These are phyloP conservation scores for Corella eumyota DNA, from an alignment of 23 tunicate species.

Conservation along the genomic window DNA sequence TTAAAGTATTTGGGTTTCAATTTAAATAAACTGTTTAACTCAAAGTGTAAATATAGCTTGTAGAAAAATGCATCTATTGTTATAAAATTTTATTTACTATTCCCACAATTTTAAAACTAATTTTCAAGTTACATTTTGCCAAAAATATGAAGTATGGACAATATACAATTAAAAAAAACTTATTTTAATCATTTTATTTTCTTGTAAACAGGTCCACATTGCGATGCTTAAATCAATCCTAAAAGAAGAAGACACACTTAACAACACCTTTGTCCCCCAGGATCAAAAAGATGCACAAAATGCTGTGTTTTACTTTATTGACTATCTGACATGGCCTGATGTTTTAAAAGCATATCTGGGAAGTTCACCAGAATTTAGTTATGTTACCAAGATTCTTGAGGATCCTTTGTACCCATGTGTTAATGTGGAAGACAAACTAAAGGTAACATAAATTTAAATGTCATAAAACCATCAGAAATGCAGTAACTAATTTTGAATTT, in stretches of 20 bases:
- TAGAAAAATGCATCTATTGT: too few relatives aligned
- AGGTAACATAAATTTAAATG: conserved; percentile 23
- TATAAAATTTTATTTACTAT: too few relatives aligned
- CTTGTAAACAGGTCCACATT: conserved; percentile 78
- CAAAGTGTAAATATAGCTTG: too few relatives aligned
- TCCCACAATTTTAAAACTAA: too few relatives aligned
- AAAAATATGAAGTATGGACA: too few relatives aligned
- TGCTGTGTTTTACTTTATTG: conserved; percentile 45
- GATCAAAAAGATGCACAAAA: conserved; percentile 75
- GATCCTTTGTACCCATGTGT: conserved; percentile 57
- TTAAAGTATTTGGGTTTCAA: too few relatives aligned
- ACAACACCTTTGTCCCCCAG: conserved; percentile 41
- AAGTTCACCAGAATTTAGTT: conserved; percentile 31
- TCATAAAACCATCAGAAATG: too few relatives aligned
- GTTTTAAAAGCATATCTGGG: conserved; percentile 41
- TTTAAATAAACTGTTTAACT: too few relatives aligned
- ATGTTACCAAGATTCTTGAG: conserved; percentile 28
- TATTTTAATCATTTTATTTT: too few relatives aligned
- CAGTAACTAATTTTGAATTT: too few relatives aligned
- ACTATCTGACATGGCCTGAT: conserved; percentile 86
- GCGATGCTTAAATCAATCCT: conserved; percentile 41
- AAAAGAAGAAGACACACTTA: conserved; percentile 55
- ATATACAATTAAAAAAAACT: too few relatives aligned
- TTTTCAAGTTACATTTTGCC: too few relatives aligned
- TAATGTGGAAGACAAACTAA: conserved; percentile 37